A percentile compares a stretch with the other conserved stretches of the same genome.
phyloP scores from a whole-genome alignment of 2,888 invertebrate species.

The Liodrosophila aerea region DNA sequence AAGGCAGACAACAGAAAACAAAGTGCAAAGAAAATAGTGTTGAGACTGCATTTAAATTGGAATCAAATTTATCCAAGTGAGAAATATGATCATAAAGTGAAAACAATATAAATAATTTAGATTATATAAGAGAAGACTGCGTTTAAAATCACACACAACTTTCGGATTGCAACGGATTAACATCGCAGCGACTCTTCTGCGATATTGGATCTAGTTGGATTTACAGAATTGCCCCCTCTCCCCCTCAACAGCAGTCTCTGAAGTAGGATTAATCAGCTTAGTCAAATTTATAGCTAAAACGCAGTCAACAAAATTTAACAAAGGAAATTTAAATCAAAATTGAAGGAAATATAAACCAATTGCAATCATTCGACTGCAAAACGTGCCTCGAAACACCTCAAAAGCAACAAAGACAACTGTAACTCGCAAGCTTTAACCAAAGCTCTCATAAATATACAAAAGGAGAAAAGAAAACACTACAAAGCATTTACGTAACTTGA shows the following conservation, averaged over 20 bases:
- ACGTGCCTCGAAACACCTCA: slow-evolving; percentile 47
- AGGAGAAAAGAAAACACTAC: not conserved
- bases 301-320: slow-evolving; percentile 50
- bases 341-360: slow-evolving; percentile 22
- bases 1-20: slow-evolving; percentile 33
- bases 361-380: slow-evolving; percentile 23
- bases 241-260: not conserved
- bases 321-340: slow-evolving; percentile 62
- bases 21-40: slow-evolving; percentile 21
- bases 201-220: slow-evolving; percentile 47
- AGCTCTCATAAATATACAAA: slow-evolving; percentile 27
- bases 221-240: slow-evolving; percentile 13
- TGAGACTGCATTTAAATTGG: slow-evolving; percentile 18
- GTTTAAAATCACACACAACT: slow-evolving; percentile 31
- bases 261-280: slow-evolving; percentile 23
- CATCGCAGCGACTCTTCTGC: slow-evolving; percentile 17
- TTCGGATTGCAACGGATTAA: slow-evolving; percentile 31
- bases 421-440: slow-evolving; percentile 51
- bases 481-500: slow-evolving; percentile 67
- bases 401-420: slow-evolving; percentile 36
- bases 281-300: slow-evolving; percentile 26
- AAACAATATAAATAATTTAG: slow-evolving; percentile 21
- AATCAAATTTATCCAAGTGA: slow-evolving; percentile 29
- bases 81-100: slow-evolving; percentile 67
- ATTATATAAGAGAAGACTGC: slow-evolving; percentile 45